phyloP scores from a whole-genome alignment of 2,888 invertebrate species.

The Andricus quercusramuli region DNA sequence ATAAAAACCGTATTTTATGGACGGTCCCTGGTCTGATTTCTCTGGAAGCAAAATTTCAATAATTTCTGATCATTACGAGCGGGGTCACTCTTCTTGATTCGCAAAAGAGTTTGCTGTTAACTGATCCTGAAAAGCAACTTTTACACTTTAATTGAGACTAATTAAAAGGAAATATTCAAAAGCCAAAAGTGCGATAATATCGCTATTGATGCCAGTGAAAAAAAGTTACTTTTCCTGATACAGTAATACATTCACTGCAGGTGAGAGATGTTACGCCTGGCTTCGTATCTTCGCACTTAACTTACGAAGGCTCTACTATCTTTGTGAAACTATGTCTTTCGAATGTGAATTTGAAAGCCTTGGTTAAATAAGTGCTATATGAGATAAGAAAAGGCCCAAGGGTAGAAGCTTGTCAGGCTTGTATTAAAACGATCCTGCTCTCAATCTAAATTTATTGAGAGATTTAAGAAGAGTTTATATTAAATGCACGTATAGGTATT shows the following conservation, averaged over 20 bases:
- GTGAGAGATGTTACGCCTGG: conserved; percentile 36
- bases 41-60: neutral
- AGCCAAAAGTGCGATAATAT: neutral
- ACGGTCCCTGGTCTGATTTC: neutral
- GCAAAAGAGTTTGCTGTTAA: neutral
- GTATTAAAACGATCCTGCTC: conserved; percentile 5
- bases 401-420: conserved; percentile 20
- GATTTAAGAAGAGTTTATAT: conserved; percentile 33
- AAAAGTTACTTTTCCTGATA: neutral
- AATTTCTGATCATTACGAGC: neutral
- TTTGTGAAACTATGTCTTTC: conserved; percentile 25
- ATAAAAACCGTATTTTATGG: too few species aligned
- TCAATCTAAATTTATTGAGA: conserved; percentile 11
- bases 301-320: conserved; percentile 10
- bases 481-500: neutral
- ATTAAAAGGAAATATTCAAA: neutral
- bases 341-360: conserved; percentile 30
- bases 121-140: neutral
- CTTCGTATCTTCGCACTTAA: conserved; percentile 11
- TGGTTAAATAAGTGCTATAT: conserved; percentile 15
- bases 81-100: neutral
- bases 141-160: neutral
- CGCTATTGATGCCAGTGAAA: neutral
- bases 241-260: conserved; percentile 41
- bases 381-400: conserved; percentile 17